These are phyloP conservation scores for Andinoacara biseriatus DNA, from an alignment of 2,113 vertebrate species.

Conservation along the genomic window DNA sequence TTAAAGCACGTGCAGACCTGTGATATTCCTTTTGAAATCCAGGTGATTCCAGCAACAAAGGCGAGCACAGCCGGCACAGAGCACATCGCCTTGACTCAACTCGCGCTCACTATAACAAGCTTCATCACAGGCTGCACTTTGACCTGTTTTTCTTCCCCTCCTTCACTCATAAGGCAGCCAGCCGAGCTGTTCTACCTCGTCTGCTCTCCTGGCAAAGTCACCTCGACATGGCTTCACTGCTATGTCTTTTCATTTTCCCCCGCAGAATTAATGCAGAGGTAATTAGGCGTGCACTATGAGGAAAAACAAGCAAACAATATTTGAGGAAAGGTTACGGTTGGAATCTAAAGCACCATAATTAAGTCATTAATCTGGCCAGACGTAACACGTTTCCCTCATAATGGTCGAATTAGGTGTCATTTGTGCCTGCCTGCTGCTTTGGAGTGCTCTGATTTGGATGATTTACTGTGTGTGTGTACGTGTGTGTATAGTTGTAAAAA, in stretches of 20 bases:
- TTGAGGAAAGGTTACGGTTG: conserved; percentile 63
- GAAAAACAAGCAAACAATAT: conserved; percentile 62
- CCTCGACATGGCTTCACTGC: conserved; percentile 19
- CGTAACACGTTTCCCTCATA: conserved; percentile 55
- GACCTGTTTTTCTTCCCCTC: conserved; percentile 13
- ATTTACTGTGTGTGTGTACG: conserved; percentile 47
- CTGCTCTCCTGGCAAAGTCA: conserved; percentile 51
- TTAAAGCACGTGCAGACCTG: background rate
- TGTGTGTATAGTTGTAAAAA: background rate
- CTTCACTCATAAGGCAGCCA: background rate
- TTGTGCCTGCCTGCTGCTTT: conserved; percentile 34
- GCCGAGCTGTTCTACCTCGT: background rate
- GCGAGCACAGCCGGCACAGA: background rate
- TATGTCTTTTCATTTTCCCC: conserved; percentile 53
- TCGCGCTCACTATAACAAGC: background rate
- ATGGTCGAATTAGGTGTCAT: conserved; percentile 47
- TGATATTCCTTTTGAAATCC: conserved; percentile 15
- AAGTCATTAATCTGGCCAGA: conserved; percentile 69
- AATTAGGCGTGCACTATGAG: conserved; percentile 61
- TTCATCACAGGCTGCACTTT: background rate
- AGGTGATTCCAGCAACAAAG: background rate
- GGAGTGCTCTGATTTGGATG: conserved; percentile 39
- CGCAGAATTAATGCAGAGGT: conserved; percentile 51
- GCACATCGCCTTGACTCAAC: background rate
- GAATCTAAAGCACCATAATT: conserved; percentile 63